phyloP scores from a whole-genome alignment of 2,113 vertebrate species.

The Salvelinus sp. region DNA sequence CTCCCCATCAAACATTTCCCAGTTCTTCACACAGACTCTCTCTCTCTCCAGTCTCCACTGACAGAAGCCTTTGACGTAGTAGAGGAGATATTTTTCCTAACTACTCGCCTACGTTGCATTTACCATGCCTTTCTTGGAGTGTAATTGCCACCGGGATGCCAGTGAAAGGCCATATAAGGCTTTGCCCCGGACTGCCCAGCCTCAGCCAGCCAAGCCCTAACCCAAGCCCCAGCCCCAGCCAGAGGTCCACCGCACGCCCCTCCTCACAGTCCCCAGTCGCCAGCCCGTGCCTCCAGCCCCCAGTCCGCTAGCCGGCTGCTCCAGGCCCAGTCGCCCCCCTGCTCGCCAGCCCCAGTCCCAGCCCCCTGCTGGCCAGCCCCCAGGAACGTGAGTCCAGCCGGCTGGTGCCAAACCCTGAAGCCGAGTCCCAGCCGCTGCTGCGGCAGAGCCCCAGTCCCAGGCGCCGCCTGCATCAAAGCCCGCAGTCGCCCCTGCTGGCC shows the following conservation, averaged over 20 bases:
- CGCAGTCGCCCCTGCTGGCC: too few species aligned
- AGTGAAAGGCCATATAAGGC: slow-evolving; percentile 38
- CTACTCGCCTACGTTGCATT: neutral
- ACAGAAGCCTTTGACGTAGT: neutral
- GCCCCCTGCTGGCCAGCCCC: neutral
- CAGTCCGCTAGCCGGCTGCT: too few species aligned
- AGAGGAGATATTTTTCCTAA: neutral
- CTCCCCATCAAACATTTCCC: slow-evolving; percentile 4
- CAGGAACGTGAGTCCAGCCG: too few species aligned
- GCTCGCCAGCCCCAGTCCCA: neutral
- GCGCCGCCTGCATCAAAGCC: too few species aligned
- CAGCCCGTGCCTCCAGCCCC: too few species aligned
- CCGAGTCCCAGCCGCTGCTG: neutral
- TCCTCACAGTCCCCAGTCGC: too few species aligned
- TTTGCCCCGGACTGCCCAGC: neutral
- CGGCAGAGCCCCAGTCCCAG: too few species aligned
- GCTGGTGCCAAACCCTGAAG: neutral
- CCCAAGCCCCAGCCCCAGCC: slow-evolving; percentile 15
- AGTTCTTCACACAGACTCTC: neutral
- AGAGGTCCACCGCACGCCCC: slow-evolving; percentile 14
- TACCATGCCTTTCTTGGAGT: neutral
- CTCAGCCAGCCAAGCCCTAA: neutral
- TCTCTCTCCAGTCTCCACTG: neutral
- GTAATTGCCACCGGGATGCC: slow-evolving; percentile 7
- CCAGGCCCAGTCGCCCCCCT: neutral